Conservation (phyloP, 2,888 invertebrate genomes). For the Therioaphis trifolii region DNA sequence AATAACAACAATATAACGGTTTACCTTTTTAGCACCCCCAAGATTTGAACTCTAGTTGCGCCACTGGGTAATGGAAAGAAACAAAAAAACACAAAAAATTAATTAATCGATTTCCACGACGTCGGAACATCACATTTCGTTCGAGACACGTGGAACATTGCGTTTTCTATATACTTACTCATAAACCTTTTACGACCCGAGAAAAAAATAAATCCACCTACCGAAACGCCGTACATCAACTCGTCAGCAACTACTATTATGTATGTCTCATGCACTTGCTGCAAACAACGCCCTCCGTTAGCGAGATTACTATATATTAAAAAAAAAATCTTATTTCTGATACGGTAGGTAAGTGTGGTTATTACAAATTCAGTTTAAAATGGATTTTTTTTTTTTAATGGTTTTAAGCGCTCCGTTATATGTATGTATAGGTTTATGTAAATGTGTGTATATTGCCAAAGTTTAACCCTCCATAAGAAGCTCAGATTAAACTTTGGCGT, state of each 20-base stretch:
- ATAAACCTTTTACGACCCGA: background rate
- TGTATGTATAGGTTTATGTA: conserved; percentile 49
- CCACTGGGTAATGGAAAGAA: no score
- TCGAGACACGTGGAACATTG: background rate
- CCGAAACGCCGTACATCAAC: background rate
- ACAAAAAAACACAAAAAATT: no score
- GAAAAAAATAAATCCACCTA: background rate
- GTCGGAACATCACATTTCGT: background rate
- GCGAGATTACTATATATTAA: conserved; percentile 26
- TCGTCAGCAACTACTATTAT: conserved; percentile 20
- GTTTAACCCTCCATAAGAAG: conserved; percentile 52
- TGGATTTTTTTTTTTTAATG: conserved; percentile 39
- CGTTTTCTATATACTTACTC: background rate
- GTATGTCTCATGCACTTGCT: background rate
- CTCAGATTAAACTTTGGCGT: conserved; percentile 49
- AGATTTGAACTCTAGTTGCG: no score
- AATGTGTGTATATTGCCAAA: conserved; percentile 60
- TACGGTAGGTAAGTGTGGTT: conserved; percentile 46
- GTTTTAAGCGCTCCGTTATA: conserved; percentile 31
- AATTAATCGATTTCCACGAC: no score
- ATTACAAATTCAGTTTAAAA: conserved; percentile 49
- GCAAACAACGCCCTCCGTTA: background rate
- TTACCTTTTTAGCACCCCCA: no score
- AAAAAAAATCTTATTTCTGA: conserved; percentile 38
- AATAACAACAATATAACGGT: no score